Percentiles rank a stretch among this genome's conserved stretches.
phyloP scores from a whole-genome alignment of 2,888 invertebrate genomes.

The Conistra vaccinii region DNA sequence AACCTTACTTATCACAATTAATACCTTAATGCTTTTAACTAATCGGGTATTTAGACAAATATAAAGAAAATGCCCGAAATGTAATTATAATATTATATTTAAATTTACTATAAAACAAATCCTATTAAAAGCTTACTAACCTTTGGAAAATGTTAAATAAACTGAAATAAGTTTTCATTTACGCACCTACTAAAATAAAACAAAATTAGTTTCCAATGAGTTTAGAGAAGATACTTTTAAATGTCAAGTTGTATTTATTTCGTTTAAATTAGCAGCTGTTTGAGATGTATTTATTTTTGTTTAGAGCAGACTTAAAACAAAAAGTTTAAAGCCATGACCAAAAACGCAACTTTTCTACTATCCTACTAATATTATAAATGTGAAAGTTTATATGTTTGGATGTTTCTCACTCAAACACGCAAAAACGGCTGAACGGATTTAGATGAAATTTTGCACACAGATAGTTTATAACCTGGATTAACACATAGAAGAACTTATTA shows the following conservation, averaged over 20 bases:
- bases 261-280: slow-evolving; percentile 1
- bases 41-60: slow-evolving; percentile 25
- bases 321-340: too few relatives aligned
- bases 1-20: too few relatives aligned
- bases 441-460: too few relatives aligned
- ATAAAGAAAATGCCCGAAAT: neutral
- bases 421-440: too few relatives aligned
- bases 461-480: too few relatives aligned
- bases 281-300: neutral
- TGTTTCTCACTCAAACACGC: too few relatives aligned
- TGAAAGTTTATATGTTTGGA: too few relatives aligned
- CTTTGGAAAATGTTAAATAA: neutral
- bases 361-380: too few relatives aligned
- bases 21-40: slow-evolving; percentile 3
- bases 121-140: slow-evolving; percentile 1
- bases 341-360: neutral
- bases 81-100: neutral
- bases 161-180: slow-evolving; percentile 6
- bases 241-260: slow-evolving; percentile 11
- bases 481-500: too few relatives aligned
- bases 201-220: slow-evolving; percentile 1
- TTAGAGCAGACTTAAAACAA: neutral
- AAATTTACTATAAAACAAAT: neutral
- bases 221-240: neutral
- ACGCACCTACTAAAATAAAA: neutral